Base-by-base conservation (phyloP, 1,140 invertebrate genomes). In the Amphibalanus amphitrite region DNA sequence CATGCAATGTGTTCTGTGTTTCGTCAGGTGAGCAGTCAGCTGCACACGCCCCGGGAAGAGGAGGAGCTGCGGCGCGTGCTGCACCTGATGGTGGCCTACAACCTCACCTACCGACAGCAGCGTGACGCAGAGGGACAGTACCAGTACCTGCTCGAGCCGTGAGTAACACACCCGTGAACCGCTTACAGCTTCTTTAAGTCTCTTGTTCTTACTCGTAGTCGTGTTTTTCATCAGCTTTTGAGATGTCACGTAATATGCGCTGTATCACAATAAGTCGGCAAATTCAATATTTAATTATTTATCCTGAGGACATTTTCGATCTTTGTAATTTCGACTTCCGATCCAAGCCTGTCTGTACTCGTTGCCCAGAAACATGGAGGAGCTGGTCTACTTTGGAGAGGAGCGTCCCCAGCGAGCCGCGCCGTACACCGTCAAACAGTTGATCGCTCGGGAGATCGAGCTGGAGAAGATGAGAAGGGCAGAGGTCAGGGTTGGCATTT, bases 31-130 rank as follows among this genome's bases (percentile, higher is more conserved):
- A 86, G 84, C 74, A 81, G 85, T 23, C 87, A 93, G 82, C 79
- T 95, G 69, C 93, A 90, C 79, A 89, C 85, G 64, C 78, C 85
- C 67, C 81, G 83, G 75, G 95, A 97, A 80, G 90, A 89, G 74
- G 81, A 83, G 28, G 85, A 88, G 67, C 78, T 97, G 23, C 77
- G 79, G 0, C 81, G 86, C 29, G 85, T 93, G n/a, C 87, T 96
- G 0, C 83, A 87, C 71, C 84, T 90, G 0, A 92, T 97, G 91
- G 85, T 94, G 47, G 88, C 92, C 77, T 92, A 94, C 78, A 93
- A 92, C 73, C 81, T 98, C 70, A 89, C 86, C 28, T 95, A 93
- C 80, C 82, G 86, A 0, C 94, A 97, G 80, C 87, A 91, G 71
- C 87, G 88, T 69, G 84, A 82, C 8, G 74, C 80, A 0, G 91